Percentiles rank a stretch among this genome's conserved stretches.
phyloP scores from a whole-genome alignment of 1,140 invertebrate genomes.

The Glomeris maerens region DNA sequence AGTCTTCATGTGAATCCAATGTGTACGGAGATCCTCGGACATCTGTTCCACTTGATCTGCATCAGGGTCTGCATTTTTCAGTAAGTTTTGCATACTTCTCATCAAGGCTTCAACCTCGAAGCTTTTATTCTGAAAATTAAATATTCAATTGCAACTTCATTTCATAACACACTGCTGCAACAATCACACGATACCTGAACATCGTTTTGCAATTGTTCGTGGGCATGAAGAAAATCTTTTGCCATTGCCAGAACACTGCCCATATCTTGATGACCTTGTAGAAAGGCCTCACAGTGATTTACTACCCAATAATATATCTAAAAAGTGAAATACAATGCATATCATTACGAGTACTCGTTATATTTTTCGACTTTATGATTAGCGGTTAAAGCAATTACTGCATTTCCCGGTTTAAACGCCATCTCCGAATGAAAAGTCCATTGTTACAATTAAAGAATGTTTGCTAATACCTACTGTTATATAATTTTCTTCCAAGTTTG shows the following conservation, averaged over 20 bases:
- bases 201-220: conserved; percentile 57
- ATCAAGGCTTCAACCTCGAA: conserved; percentile 48
- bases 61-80: conserved; percentile 49
- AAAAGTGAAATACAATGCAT: conserved; percentile 12
- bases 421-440: too few relatives aligned
- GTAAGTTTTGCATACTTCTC: conserved; percentile 45
- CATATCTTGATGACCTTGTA: conserved; percentile 58
- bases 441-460: too few relatives aligned
- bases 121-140: conserved; percentile 42
- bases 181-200: conserved; percentile 55
- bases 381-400: too few relatives aligned
- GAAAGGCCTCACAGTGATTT: conserved; percentile 51
- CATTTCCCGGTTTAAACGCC: too few relatives aligned
- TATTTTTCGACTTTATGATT: too few relatives aligned
- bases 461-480: too few relatives aligned
- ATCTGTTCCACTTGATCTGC: conserved; percentile 46
- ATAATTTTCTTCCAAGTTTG: too few relatives aligned
- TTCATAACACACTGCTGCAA: too few relatives aligned
- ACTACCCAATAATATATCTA: conserved; percentile 53
- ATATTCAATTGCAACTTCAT: conserved; percentile 4
- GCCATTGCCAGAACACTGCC: conserved; percentile 51
- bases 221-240: conserved; percentile 57
- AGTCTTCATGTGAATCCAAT: conserved; percentile 48
- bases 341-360: too few relatives aligned
- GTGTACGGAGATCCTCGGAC: conserved; percentile 42